Conservation (phyloP, 2,888 invertebrate species). For the Metallyticus violacea region DNA sequence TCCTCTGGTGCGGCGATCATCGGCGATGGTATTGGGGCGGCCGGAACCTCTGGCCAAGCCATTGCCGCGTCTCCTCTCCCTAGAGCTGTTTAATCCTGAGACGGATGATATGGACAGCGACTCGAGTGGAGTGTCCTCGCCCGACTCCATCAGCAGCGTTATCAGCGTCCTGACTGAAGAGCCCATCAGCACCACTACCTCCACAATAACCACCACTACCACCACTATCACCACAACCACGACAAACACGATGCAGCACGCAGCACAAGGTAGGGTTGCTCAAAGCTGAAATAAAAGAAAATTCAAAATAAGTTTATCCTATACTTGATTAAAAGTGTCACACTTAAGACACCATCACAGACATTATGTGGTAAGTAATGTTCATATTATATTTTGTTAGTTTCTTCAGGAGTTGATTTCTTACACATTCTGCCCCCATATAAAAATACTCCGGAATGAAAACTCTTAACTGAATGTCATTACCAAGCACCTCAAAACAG, state of each 20-base stretch:
- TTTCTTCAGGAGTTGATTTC: too few relatives aligned
- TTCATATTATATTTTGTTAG: too few relatives aligned
- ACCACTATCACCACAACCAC: not conserved
- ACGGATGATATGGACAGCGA: slow-evolving; percentile 89
- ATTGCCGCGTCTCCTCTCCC: slow-evolving; percentile 70
- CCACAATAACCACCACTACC: not conserved
- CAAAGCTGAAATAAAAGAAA: not conserved
- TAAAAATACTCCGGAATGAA: too few relatives aligned
- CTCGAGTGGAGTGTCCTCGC: slow-evolving; percentile 82
- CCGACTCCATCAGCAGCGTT: slow-evolving; percentile 83
- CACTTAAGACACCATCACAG: too few relatives aligned
- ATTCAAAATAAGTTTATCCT: not conserved
- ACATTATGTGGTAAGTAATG: too few relatives aligned
- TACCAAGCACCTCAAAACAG: too few relatives aligned
- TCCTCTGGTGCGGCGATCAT: slow-evolving; percentile 70
- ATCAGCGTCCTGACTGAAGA: slow-evolving; percentile 73
- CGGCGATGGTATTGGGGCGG: slow-evolving; percentile 46
- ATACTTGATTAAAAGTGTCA: too few relatives aligned
- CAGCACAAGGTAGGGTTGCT: not conserved
- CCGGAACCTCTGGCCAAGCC: slow-evolving; percentile 46
- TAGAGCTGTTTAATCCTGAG: slow-evolving; percentile 86
- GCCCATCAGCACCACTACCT: slow-evolving; percentile 37
- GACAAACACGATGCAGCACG: not conserved
- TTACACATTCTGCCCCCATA: too few relatives aligned
- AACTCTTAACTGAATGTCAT: too few relatives aligned